Evolutionary conservation across 2,888 invertebrate genomes (phyloP), one percentile per base, ranked within the genome.

Genomic region (Tachystola acroxantha): DNA sequence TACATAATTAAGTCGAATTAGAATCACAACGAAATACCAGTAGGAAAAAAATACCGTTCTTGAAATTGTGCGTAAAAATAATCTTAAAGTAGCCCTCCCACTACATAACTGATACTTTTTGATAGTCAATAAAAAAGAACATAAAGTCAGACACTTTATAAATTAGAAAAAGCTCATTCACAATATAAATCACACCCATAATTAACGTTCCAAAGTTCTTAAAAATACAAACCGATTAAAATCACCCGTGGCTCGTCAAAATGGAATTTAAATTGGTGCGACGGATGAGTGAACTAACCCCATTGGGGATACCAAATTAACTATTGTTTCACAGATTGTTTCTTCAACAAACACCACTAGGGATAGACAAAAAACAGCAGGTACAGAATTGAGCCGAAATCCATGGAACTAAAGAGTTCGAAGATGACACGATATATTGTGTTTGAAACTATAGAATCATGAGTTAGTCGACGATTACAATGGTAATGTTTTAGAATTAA

Each of bases 291-390:
- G 53, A 67, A 63, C 59, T 63, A 65, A 70, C 64, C 71, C 72
- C 58, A 62, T 57, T 54, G 52, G 48, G 43, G 37, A 44, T 42
- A 61, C 60, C 45, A 60, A 69, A 75, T 73, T 71, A 74, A 74
- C 70, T 74, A 81, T 85, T 84, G 82, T 84, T 82, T 76, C 70
- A 72, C 61, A 60, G 67, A 66, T 67, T 72, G 73, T 70, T 75
- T 63, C 70, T 65, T 72, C 65, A 73, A 65, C 66, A 81, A 81
- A 84, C 78, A 84, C 53, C 49, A 46, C 54, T 46, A 57, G 50
- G 59, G 63, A 62, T 53, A 34, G 75, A 81, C 71, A 84, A 85
- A 84, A 85, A 82, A 81, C 75, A 81, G 70, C 81, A 81, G 85
- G 85, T 81, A 82, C 51, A 40, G 42, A 24, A 2, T 36, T n/a